Evolutionary conservation across 2,888 invertebrate species (phyloP).

Genomic region (Hirtodrosophila confusa): DNA sequence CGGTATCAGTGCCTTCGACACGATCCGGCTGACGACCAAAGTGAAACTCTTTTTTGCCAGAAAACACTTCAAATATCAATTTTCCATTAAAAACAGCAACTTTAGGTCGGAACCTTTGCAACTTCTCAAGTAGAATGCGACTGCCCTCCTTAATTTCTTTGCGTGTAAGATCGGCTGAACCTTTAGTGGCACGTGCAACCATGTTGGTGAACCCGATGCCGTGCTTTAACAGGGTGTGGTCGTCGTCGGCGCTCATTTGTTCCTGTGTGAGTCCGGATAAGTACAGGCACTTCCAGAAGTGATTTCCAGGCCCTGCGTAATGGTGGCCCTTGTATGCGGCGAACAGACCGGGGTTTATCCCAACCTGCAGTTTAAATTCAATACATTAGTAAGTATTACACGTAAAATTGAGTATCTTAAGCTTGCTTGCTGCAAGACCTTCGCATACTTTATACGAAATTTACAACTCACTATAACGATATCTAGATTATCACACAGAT

Average conservation of each 20-base stretch:
- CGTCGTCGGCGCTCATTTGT: constrained; percentile 98
- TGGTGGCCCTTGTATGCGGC: constrained; percentile 99
- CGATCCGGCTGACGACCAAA: constrained; percentile 98
- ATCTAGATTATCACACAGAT: constrained; percentile 96
- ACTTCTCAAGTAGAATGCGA: constrained; percentile 93
- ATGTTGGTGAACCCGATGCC: constrained; percentile 99
- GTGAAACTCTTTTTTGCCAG: constrained; percentile 98
- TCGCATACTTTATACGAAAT: constrained; percentile 77
- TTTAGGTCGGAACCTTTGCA: constrained; percentile 96
- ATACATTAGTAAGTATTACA: not conserved
- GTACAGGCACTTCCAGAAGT: constrained; percentile 99
- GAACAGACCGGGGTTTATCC: constrained; percentile 98
- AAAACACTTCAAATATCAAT: constrained; percentile 98
- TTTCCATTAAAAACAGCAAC: constrained; percentile 99
- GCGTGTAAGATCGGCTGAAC: constrained; percentile 96
- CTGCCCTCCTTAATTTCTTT: constrained; percentile 98
- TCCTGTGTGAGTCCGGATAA: constrained; percentile 96
- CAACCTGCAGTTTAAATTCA: constrained; percentile 89
- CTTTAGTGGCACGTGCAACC: constrained; percentile 97
- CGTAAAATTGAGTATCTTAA: too few relatives aligned
- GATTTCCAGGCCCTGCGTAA: constrained; percentile 99
- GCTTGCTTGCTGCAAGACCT: not conserved
- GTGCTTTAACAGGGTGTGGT: constrained; percentile 95
- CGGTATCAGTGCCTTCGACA: constrained; percentile 96
- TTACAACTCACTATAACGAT: constrained; percentile 97